A percentile compares a stretch with the other conserved stretches of the same genome.
Evolutionary conservation across 2,797 vertebrate genomes (phyloP).

Genomic region (Argya squamiceps): DNA sequence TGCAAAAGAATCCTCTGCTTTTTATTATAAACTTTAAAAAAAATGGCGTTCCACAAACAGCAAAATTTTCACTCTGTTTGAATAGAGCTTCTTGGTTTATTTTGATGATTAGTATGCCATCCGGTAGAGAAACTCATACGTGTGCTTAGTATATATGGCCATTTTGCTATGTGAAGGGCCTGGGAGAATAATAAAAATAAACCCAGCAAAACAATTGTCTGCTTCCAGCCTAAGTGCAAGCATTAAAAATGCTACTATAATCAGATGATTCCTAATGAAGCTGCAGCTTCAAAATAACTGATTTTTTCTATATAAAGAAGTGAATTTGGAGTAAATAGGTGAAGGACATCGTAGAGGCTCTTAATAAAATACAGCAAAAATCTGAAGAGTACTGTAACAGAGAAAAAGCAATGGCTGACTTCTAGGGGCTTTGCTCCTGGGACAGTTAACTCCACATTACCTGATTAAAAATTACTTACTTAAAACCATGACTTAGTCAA

Average conservation of each 20-base stretch:
- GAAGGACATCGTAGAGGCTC: not conserved
- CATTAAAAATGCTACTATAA: not conserved
- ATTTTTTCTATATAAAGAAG: not conserved
- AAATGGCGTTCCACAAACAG: not conserved
- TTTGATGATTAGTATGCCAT: not conserved
- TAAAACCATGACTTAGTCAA: not conserved
- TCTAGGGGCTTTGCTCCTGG: not conserved
- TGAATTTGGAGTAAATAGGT: not conserved
- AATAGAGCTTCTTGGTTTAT: not conserved
- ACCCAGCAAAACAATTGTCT: not conserved
- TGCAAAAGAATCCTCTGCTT: not conserved
- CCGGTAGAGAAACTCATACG: not conserved
- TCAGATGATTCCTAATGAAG: not conserved
- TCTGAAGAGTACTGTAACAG: not conserved
- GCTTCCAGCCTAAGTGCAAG: not conserved
- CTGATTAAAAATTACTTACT: not conserved
- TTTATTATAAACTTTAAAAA: not conserved
- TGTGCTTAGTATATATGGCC: not conserved
- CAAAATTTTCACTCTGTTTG: not conserved
- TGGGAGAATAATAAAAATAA: not conserved
- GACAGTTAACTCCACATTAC: not conserved
- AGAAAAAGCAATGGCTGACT: not conserved
- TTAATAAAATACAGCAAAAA: not conserved
- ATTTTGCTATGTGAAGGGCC: not conserved
- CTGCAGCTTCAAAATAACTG: not conserved